Evolutionary conservation across 2,888 invertebrate genomes (phyloP).

Genomic region (Hemicrepidius hirtus): DNA sequence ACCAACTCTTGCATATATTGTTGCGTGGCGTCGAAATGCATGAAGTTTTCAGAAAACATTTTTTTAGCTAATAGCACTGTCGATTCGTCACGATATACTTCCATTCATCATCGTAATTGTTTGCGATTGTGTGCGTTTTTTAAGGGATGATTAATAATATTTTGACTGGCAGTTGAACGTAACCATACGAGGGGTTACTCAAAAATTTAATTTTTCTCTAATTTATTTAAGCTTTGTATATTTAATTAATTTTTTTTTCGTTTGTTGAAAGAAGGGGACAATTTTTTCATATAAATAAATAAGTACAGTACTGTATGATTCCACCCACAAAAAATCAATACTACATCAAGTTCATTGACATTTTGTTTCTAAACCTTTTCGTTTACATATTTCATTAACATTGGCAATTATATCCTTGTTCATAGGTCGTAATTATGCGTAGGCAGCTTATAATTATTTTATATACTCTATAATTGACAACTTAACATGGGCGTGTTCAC

Average conservation of each 20-base stretch:
- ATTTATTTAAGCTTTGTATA: too few relatives aligned
- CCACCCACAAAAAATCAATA: conserved; percentile 3
- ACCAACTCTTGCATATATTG: not conserved
- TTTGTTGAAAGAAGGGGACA: too few relatives aligned
- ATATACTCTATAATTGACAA: conserved; percentile 2
- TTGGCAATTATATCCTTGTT: conserved; percentile 1
- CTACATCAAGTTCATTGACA: conserved; percentile 25
- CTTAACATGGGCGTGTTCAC: not conserved
- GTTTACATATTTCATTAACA: conserved; percentile 13
- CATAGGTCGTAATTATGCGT: not conserved
- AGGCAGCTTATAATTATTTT: conserved; percentile 17
- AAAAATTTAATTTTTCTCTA: not conserved
- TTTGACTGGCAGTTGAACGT: conserved; percentile 22
- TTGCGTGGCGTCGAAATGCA: conserved; percentile 15
- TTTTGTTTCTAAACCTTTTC: conserved; percentile 5
- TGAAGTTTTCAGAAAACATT: conserved; percentile 7
- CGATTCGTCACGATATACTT: conserved; percentile 36
- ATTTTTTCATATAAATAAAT: too few relatives aligned
- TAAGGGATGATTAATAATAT: conserved; percentile 28
- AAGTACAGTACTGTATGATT: not conserved
- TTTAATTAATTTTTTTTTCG: too few relatives aligned
- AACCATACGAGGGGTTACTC: not conserved
- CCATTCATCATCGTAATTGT: conserved; percentile 41
- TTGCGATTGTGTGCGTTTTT: conserved; percentile 31
- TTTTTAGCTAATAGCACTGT: conserved; percentile 30